These are phyloP conservation scores for Trachurus trachurus DNA, from an alignment of 2,797 vertebrate species.

Conservation along the genomic window DNA sequence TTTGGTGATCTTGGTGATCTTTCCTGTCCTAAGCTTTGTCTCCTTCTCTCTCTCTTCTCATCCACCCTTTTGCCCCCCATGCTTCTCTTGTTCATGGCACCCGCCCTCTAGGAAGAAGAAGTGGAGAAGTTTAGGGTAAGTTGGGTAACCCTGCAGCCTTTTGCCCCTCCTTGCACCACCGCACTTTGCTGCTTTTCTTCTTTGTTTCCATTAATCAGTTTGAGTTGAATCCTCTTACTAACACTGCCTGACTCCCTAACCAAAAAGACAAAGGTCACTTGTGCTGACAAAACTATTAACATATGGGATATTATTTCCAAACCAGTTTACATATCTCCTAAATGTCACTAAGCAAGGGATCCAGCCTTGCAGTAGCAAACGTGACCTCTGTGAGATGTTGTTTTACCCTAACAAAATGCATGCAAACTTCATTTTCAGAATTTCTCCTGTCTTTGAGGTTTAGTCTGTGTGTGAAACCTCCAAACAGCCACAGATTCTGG, in stretches of 20 bases:
- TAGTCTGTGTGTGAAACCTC: slow-evolving; percentile 24
- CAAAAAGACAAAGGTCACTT: slow-evolving; percentile 70
- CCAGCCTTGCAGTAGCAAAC: slow-evolving; percentile 62
- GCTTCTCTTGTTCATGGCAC: slow-evolving; percentile 94
- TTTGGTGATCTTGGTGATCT: slow-evolving; percentile 90
- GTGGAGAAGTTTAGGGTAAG: slow-evolving; percentile 99
- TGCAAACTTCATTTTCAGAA: slow-evolving; percentile 57
- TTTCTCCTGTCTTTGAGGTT: slow-evolving; percentile 23
- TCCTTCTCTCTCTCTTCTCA: slow-evolving; percentile 74
- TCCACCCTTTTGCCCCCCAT: slow-evolving; percentile 89
- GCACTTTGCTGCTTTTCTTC: slow-evolving; percentile 54
- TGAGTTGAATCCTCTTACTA: slow-evolving; percentile 68
- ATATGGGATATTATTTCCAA: not conserved
- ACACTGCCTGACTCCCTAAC: slow-evolving; percentile 52
- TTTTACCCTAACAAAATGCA: slow-evolving; percentile 65
- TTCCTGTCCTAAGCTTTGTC: slow-evolving; percentile 96
- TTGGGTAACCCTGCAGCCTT: slow-evolving; percentile 84
- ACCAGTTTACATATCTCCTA: not conserved
- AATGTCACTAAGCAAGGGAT: not conserved
- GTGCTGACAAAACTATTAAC: slow-evolving; percentile 46
- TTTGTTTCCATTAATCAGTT: slow-evolving; percentile 73
- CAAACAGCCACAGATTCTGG: slow-evolving; percentile 29
- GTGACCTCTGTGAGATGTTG: slow-evolving; percentile 65
- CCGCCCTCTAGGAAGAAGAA: slow-evolving; percentile 99
- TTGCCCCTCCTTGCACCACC: slow-evolving; percentile 71